These are phyloP conservation scores for Alexandromys fortis DNA, from an alignment of 2,113 vertebrate species.

Conservation along the genomic window DNA sequence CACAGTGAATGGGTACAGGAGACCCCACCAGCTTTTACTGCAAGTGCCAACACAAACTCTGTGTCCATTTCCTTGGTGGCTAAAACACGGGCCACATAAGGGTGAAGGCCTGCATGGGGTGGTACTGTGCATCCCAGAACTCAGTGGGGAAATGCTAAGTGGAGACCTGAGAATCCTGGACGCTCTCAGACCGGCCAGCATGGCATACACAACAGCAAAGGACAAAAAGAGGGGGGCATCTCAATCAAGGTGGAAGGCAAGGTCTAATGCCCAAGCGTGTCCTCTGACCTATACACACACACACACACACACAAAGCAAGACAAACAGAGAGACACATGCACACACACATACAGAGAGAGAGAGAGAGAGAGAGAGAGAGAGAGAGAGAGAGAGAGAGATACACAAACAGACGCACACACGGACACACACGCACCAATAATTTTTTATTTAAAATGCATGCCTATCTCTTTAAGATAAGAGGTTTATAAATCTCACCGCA, in stretches of 20 bases:
- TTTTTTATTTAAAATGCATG: neutral
- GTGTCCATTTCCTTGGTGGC: neutral
- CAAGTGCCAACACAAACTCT: slow-evolving; percentile 6
- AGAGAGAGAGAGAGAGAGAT: no score
- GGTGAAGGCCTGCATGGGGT: neutral
- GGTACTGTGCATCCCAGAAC: neutral
- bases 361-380: no score
- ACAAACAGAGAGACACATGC: neutral
- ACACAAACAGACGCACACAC: neutral
- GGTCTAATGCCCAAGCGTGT: neutral
- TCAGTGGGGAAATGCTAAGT: neutral
- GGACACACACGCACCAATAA: neutral
- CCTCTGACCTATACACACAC: neutral
- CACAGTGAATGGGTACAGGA: neutral
- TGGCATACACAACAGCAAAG: neutral
- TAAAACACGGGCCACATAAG: neutral
- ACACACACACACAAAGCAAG: neutral
- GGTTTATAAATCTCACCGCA: slow-evolving; percentile 33
- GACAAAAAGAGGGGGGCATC: neutral
- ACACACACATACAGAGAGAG: no score
- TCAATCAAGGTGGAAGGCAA: neutral
- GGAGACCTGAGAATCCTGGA: neutral
- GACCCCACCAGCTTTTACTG: neutral
- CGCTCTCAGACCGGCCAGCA: neutral
- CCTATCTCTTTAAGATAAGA: slow-evolving; percentile 28